A percentile compares a stretch with the other conserved stretches of the same genome.
Evolutionary conservation across 2,797 vertebrate species (phyloP).

Genomic region (Hypotaenidia philippensis): DNA sequence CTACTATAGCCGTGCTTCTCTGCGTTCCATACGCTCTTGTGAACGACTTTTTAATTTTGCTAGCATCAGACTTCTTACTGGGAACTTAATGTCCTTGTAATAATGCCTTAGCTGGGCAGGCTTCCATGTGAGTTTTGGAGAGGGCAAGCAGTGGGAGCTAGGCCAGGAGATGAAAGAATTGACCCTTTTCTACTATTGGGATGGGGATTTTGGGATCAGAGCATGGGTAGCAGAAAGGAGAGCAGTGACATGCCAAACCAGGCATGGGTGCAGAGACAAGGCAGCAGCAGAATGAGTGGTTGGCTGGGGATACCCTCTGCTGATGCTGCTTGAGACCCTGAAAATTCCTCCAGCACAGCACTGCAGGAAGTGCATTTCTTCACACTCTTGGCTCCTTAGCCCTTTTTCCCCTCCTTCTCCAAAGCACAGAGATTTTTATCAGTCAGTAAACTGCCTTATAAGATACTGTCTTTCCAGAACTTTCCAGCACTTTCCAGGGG

Average conservation of each 20-base stretch:
- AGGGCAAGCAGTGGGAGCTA: not conserved
- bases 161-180: not conserved
- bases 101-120: not conserved
- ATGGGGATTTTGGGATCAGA: not conserved
- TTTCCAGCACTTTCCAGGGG: not conserved
- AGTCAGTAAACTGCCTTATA: not conserved
- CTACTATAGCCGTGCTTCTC: not conserved
- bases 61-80: not conserved
- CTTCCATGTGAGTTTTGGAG: not conserved
- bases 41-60: not conserved
- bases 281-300: not conserved
- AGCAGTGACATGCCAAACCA: rapidly evolving
- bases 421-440: not conserved
- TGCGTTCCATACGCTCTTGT: not conserved
- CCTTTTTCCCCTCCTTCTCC: rapidly evolving
- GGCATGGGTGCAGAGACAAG: not conserved
- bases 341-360: not conserved
- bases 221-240: not conserved
- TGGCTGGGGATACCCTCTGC: not conserved
- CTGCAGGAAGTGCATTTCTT: not conserved
- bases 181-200: not conserved
- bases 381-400: not conserved
- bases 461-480: not conserved
- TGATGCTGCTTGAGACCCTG: not conserved
- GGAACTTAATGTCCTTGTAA: not conserved